Evolutionary conservation across 2,113 vertebrate genomes (phyloP).

Genomic region (Oryzias woworae): DNA sequence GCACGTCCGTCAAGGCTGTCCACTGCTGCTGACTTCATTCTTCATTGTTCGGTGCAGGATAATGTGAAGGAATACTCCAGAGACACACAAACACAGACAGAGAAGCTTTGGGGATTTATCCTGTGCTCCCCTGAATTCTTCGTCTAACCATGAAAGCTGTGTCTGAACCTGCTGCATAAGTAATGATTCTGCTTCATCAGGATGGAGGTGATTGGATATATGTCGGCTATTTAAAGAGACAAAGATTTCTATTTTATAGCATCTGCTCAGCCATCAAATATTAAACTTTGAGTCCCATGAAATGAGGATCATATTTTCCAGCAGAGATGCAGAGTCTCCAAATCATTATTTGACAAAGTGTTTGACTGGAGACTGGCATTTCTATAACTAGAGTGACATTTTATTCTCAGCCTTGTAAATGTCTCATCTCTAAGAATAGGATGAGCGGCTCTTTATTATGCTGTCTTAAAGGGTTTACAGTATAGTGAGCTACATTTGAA

Average conservation of each 20-base stretch:
- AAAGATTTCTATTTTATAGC: slow-evolving; percentile 54
- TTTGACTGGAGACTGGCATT: slow-evolving; percentile 58
- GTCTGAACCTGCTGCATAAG: slow-evolving; percentile 50
- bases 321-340: slow-evolving; percentile 20
- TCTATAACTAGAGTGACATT: slow-evolving; percentile 69
- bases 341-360: slow-evolving; percentile 33
- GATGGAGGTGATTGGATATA: slow-evolving; percentile 34
- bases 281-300: slow-evolving; percentile 48
- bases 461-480: background rate
- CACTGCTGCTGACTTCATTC: slow-evolving; percentile 17
- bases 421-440: slow-evolving; percentile 53
- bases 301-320: slow-evolving; percentile 47
- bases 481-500: background rate
- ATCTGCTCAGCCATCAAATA: slow-evolving; percentile 62
- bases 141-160: slow-evolving; percentile 23
- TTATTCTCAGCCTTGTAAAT: slow-evolving; percentile 53
- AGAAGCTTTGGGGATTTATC: background rate
- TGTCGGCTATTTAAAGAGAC: slow-evolving; percentile 39
- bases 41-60: slow-evolving; percentile 16
- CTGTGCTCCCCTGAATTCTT: background rate
- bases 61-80: slow-evolving; percentile 1
- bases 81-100: slow-evolving; percentile 7
- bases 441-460: background rate
- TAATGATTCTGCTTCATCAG: slow-evolving; percentile 44
- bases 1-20: slow-evolving; percentile 12